Evolutionary conservation across 23 tunicate genomes (phyloP).

Genomic region (Corella eumyota): DNA sequence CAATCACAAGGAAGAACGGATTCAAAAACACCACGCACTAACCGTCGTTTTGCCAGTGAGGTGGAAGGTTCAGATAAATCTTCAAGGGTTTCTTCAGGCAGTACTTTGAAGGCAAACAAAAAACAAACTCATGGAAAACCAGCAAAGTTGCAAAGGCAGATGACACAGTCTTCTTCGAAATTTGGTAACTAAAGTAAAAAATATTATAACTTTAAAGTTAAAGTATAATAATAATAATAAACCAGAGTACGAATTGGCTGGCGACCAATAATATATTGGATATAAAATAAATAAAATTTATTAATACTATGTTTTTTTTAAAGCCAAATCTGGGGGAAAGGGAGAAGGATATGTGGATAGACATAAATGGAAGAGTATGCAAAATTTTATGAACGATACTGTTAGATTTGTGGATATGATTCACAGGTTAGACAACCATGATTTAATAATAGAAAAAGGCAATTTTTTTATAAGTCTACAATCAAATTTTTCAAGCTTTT

Average conservation of each 20-base stretch:
- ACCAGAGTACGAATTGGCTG: too few relatives aligned
- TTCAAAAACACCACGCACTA: conserved; percentile 40
- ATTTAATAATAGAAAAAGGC: not conserved
- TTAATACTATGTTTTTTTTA: too few relatives aligned
- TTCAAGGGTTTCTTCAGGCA: conserved; percentile 83
- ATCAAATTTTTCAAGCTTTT: too few relatives aligned
- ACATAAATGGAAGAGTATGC: conserved; percentile 91
- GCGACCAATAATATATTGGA: too few relatives aligned
- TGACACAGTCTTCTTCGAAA: conserved; percentile 21
- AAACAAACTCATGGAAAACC: conserved; percentile 11
- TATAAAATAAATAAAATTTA: too few relatives aligned
- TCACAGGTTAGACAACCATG: conserved; percentile 44
- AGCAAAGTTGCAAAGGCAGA: conserved; percentile 19
- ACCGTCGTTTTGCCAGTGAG: conserved; percentile 33
- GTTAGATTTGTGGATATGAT: conserved; percentile 89
- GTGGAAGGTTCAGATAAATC: conserved; percentile 40
- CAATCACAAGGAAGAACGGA: conserved; percentile 72
- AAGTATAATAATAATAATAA: too few relatives aligned
- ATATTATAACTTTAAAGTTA: too few relatives aligned
- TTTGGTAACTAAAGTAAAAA: too few relatives aligned
- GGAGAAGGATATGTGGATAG: conserved; percentile 39
- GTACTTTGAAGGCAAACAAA: conserved; percentile 39
- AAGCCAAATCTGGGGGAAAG: conserved; percentile 4
- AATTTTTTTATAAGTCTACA: too few relatives aligned
- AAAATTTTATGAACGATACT: conserved; percentile 95